phyloP scores from a whole-genome alignment of 2,888 invertebrate species.

The Polyploca ridens region DNA sequence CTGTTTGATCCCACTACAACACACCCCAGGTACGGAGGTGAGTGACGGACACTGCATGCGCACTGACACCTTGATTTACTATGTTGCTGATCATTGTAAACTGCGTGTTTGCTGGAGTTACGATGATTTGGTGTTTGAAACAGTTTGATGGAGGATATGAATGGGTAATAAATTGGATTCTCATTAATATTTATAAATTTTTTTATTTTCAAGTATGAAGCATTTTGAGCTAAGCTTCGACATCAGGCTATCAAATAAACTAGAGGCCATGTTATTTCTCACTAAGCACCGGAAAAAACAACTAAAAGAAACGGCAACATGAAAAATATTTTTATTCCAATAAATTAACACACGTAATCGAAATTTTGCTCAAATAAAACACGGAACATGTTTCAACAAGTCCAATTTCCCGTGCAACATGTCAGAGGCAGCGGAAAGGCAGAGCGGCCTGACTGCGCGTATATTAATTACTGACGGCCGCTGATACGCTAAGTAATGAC shows the following conservation, averaged over 20 bases:
- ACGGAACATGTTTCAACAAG: slow-evolving; percentile 17
- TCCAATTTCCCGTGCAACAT: slow-evolving; percentile 18
- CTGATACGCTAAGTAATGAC: slow-evolving; percentile 81
- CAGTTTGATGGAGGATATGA: neutral
- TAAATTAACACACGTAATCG: neutral
- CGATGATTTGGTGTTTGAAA: neutral
- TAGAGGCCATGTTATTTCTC: neutral
- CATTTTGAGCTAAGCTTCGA: no score
- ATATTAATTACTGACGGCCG: slow-evolving; percentile 73
- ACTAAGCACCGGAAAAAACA: neutral
- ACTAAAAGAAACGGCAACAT: neutral
- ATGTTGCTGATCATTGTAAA: slow-evolving; percentile 15
- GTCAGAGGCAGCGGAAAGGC: slow-evolving; percentile 50
- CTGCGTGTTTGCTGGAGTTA: neutral
- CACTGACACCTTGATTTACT: slow-evolving; percentile 59
- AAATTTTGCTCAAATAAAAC: neutral
- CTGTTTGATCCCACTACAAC: slow-evolving; percentile 67
- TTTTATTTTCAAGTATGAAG: no score
- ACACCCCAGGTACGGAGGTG: slow-evolving; percentile 59
- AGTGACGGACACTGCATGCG: slow-evolving; percentile 37
- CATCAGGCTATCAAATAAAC: neutral
- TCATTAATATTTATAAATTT: no score
- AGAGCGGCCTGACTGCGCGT: slow-evolving; percentile 36
- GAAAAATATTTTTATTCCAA: neutral
- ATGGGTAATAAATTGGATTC: no score